Base-by-base conservation (phyloP, 2,113 vertebrate genomes). In the Otus sunia region DNA sequence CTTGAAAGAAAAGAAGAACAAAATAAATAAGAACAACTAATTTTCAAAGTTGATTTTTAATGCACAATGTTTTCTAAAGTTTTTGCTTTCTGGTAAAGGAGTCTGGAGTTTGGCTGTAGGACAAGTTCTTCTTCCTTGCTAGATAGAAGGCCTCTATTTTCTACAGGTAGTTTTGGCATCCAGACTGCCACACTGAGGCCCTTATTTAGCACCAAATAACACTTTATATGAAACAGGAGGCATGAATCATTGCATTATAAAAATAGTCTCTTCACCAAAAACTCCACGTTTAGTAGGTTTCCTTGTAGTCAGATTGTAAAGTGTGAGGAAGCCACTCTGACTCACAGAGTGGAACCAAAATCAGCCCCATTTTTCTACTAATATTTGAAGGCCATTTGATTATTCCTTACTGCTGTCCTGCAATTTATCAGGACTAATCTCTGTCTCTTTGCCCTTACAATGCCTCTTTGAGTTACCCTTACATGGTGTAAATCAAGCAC, bases 211-310 rank as follows among this genome's bases (percentile, higher is more conserved):
- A 87, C 32, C 73, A 72, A 94, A 92, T 88, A 93, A 52, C 76
- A 80, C 37, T 88, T 76, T 72, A 34, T 77, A 58, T 77, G 79
- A 90, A 96, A 74, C 67, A 96, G 77, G 69, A 93, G 94, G 93
- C 26, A 94, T 93, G 96, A 95, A 90, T 97, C 92, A 96, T 49
- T 88, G 66, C 37, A 27, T 62, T 90, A 75, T 64, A 96, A 96
- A 94, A 92, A 95, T 78, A 96, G 25, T 17, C 34, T 59, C 43
- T 74, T 91, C 73, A 82, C 52, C 87, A 92, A 95, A 92, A 81
- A 9, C 49, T 87, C 66, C 69, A 62, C 1, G 2, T 16, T 64
- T 90, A 85, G 47, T 71, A 71, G 76, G 29, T 64, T 92, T 96
- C 30, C 73, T 75, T 93, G 43, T 56, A 92, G 76, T 92, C 49